Conservation (phyloP, 2,888 invertebrate species). For the Polydrusus pterygomalis region DNA sequence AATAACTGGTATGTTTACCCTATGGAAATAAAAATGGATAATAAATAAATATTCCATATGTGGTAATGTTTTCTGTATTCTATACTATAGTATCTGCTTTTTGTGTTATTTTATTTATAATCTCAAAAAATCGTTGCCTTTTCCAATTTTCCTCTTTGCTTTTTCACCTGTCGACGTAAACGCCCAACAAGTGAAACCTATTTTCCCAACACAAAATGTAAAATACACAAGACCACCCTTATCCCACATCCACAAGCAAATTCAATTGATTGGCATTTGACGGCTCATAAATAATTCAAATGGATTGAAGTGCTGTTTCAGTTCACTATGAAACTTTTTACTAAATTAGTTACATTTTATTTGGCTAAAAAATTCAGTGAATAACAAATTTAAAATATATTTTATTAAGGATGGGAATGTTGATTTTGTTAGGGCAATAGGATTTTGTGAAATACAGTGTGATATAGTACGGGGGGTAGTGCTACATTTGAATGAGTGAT, state of each 20-base stretch:
- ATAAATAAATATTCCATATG: too few relatives aligned
- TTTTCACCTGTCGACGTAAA: not conserved
- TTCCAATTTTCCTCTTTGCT: not conserved
- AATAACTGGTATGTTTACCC: too few relatives aligned
- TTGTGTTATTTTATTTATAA: too few relatives aligned
- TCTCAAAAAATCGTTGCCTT: too few relatives aligned
- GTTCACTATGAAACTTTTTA: constrained; percentile 14
- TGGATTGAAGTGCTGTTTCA: constrained; percentile 8
- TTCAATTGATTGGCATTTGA: constrained; percentile 36
- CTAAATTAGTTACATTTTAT: constrained; percentile 20
- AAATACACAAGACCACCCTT: constrained; percentile 2
- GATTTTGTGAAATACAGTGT: not conserved
- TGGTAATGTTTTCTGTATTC: too few relatives aligned
- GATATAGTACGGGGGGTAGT: too few relatives aligned
- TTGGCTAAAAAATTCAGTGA: not conserved
- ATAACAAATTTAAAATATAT: not conserved
- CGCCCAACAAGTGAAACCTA: not conserved
- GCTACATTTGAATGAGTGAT: too few relatives aligned
- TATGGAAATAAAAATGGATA: too few relatives aligned
- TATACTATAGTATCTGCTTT: too few relatives aligned
- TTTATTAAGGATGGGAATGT: not conserved
- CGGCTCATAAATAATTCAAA: constrained; percentile 37
- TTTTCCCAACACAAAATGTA: constrained; percentile 16
- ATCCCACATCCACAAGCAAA: constrained; percentile 11
- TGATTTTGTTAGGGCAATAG: not conserved